Evolutionary conservation across 2,113 vertebrate species (phyloP).

Genomic region (Grantiella picta): DNA sequence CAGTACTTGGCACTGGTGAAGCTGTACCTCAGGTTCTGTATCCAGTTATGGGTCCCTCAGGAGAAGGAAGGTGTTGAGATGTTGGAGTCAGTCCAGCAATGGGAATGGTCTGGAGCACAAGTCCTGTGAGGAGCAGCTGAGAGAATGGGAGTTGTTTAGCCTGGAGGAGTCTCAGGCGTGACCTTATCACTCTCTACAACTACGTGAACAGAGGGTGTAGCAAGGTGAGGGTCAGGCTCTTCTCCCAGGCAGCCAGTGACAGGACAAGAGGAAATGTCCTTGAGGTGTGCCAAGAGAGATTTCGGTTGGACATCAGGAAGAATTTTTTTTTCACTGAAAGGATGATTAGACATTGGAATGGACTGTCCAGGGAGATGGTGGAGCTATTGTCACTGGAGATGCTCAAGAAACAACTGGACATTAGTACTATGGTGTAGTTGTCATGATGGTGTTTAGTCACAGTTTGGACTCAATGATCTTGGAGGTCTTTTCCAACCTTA

Average conservation of each 20-base stretch:
- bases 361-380: not conserved
- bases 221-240: not conserved
- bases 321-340: not conserved
- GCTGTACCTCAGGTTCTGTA: not conserved
- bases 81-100: not conserved
- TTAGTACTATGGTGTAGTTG: not conserved
- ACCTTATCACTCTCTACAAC: no score
- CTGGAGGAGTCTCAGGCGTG: not conserved
- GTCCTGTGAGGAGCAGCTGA: fast-evolving
- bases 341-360: not conserved
- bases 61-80: not conserved
- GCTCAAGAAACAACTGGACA: fast-evolving
- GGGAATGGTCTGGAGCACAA: not conserved
- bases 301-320: not conserved
- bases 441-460: not conserved
- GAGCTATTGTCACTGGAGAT: not conserved
- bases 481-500: not conserved
- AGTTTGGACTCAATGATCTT: not conserved
- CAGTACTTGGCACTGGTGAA: not conserved
- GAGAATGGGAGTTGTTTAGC: not conserved
- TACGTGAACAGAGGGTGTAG: not conserved
- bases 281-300: not conserved
- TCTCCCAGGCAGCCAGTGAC: fast-evolving
- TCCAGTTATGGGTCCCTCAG: not conserved
- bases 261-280: not conserved